A percentile compares a stretch with the other conserved stretches of the same genome.
phyloP scores from a whole-genome alignment of 2,888 invertebrate species.

The Fabriciana adippe region DNA sequence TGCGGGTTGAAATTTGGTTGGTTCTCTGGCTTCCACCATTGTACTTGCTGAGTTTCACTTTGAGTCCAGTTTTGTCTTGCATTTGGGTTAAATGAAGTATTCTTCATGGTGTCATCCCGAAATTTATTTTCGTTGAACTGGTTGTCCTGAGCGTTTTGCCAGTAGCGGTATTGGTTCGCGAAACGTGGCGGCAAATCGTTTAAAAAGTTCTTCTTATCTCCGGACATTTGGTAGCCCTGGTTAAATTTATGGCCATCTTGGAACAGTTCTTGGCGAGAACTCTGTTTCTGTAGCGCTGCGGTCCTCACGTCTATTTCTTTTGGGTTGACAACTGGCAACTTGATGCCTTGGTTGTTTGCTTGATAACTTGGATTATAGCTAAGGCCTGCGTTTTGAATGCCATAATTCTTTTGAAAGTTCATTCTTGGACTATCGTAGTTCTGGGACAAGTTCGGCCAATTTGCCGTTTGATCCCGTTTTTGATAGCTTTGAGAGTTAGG shows the following conservation, averaged over 20 bases:
- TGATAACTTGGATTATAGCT: constrained; percentile 62
- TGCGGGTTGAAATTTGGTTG: constrained; percentile 48
- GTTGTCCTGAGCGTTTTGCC: constrained; percentile 67
- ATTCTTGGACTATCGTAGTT: constrained; percentile 54
- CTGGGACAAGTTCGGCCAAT: constrained; percentile 35
- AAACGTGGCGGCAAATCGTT: constrained; percentile 74
- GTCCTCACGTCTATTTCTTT: constrained; percentile 79
- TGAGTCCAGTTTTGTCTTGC: constrained; percentile 51
- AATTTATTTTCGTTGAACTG: constrained; percentile 70
- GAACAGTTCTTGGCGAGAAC: constrained; percentile 66
- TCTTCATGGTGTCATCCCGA: constrained; percentile 61
- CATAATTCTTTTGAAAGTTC: constrained; percentile 67
- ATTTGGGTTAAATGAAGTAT: constrained; percentile 45
- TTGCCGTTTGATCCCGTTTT: constrained; percentile 45
- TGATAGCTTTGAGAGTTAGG: constrained; percentile 54
- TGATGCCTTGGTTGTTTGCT: constrained; percentile 57
- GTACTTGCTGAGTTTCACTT: constrained; percentile 50
- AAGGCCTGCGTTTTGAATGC: constrained; percentile 58
- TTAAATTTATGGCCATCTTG: constrained; percentile 66
- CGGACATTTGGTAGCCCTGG: constrained; percentile 67
- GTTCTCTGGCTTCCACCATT: constrained; percentile 70
- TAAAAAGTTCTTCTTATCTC: constrained; percentile 73
- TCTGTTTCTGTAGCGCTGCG: constrained; percentile 75
- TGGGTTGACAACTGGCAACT: constrained; percentile 76
- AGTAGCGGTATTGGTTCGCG: constrained; percentile 74